Conservation (phyloP, 2,113 vertebrate genomes). For the Rhadina sibilatrix region DNA sequence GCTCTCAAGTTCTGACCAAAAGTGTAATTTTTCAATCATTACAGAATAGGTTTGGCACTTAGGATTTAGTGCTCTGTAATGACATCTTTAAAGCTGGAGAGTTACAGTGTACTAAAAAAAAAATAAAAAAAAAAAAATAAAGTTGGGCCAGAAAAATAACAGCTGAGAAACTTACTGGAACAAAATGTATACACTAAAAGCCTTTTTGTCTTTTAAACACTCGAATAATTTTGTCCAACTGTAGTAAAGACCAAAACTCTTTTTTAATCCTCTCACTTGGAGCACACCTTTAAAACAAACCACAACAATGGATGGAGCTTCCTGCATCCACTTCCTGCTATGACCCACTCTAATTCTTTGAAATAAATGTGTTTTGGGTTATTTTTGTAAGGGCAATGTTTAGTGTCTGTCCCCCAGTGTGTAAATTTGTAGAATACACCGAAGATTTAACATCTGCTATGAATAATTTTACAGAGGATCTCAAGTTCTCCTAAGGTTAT, state of each 20-base stretch:
- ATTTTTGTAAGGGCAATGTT: slow-evolving; percentile 32
- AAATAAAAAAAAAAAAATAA: background rate
- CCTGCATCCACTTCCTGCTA: slow-evolving; percentile 15
- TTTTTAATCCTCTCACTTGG: background rate
- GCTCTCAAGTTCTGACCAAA: background rate
- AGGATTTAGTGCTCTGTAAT: background rate
- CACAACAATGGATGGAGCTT: slow-evolving; percentile 27
- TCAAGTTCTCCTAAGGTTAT: slow-evolving; percentile 43
- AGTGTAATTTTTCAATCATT: background rate
- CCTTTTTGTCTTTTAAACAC: slow-evolving; percentile 41
- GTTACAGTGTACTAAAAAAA: background rate
- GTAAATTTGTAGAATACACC: slow-evolving; percentile 43
- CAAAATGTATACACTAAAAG: background rate
- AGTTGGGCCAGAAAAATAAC: background rate
- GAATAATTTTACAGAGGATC: slow-evolving; percentile 52
- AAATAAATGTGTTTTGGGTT: slow-evolving; percentile 46
- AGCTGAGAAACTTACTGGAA: background rate
- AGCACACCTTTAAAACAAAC: slow-evolving; percentile 55
- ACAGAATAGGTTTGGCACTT: background rate
- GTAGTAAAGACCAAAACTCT: background rate
- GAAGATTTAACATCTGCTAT: slow-evolving; percentile 64
- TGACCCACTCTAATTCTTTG: slow-evolving; percentile 15
- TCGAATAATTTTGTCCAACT: background rate
- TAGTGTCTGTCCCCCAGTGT: background rate
- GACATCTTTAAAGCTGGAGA: background rate